A percentile compares a stretch with the other conserved stretches of the same genome.
Conservation (phyloP, 92 coral and sea anemone genomes). For the Hydrozoanthus gracilis region DNA sequence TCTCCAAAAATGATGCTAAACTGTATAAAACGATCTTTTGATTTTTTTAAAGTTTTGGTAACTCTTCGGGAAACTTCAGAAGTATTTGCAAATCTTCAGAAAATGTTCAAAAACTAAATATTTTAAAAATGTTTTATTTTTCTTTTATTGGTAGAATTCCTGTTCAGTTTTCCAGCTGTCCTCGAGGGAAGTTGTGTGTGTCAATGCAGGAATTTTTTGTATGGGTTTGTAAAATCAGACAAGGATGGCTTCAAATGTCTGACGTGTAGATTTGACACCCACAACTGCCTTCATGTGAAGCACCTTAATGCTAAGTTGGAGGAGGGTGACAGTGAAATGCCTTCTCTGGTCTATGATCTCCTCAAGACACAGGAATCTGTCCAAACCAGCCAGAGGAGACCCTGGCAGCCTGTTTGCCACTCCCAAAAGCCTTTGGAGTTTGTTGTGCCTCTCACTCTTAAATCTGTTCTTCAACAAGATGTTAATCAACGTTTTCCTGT, state of each 20-base stretch:
- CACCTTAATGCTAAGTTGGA: constrained; percentile 5
- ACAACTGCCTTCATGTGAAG: constrained; percentile 25
- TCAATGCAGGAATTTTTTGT: not conserved
- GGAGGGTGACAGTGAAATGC: constrained; percentile 21
- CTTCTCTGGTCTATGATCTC: not conserved
- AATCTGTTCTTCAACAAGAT: constrained; percentile 1
- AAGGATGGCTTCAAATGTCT: constrained; percentile 30
- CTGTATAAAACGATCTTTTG: too few species aligned
- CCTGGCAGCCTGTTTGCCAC: constrained; percentile 10
- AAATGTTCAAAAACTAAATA: too few species aligned
- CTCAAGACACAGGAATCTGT: not conserved
- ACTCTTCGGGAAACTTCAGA: too few species aligned
- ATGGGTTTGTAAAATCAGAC: constrained; percentile 37
- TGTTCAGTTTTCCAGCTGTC: not conserved
- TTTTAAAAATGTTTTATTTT: too few species aligned
- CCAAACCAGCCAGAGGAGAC: not conserved
- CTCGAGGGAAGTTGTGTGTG: not conserved
- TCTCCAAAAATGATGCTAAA: too few species aligned
- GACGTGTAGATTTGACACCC: constrained; percentile 36
- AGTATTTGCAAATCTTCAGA: too few species aligned
- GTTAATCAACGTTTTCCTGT: not conserved
- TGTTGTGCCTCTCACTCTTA: not conserved
- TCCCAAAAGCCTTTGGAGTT: not conserved
- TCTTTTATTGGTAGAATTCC: too few species aligned
- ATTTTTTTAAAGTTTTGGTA: too few species aligned